These are phyloP conservation scores for Falco rusticolus DNA, from an alignment of 2,797 vertebrate genomes.

Conservation along the genomic window DNA sequence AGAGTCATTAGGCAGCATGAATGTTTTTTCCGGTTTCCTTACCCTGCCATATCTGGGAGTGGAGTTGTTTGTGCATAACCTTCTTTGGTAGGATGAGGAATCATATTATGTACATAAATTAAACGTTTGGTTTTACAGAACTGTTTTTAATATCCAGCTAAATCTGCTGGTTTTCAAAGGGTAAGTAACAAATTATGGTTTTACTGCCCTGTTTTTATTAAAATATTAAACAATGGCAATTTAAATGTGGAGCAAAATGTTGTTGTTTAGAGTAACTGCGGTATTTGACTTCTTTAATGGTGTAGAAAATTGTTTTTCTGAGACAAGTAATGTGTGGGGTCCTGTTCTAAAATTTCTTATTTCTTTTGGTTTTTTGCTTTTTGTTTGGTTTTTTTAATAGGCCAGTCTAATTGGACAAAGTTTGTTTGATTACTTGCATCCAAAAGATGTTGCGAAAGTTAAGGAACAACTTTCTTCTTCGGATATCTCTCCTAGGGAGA, in stretches of 20 bases:
- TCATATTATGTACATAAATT: background rate
- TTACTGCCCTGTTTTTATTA: background rate
- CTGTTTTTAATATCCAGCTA: background rate
- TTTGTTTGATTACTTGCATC: conserved; percentile 95
- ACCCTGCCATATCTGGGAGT: background rate
- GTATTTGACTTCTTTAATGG: background rate
- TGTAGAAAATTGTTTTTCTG: background rate
- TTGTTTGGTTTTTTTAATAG: conserved; percentile 65
- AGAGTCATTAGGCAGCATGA: background rate
- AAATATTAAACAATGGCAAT: background rate
- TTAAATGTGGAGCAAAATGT: background rate
- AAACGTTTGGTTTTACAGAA: background rate
- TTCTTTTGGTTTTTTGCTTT: background rate
- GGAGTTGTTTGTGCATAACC: background rate
- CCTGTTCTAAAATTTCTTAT: background rate
- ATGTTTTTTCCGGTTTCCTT: background rate
- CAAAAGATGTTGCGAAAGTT: conserved; percentile 96
- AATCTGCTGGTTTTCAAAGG: background rate
- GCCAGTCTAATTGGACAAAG: conserved; percentile 91
- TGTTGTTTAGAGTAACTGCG: background rate
- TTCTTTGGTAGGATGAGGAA: background rate
- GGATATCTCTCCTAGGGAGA: conserved; percentile 87
- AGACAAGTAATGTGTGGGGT: background rate
- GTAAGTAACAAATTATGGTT: background rate
- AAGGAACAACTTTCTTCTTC: conserved; percentile 95